These are phyloP conservation scores for Horisme vitalbata DNA, from an alignment of 2,888 invertebrate species.

Conservation along the genomic window DNA sequence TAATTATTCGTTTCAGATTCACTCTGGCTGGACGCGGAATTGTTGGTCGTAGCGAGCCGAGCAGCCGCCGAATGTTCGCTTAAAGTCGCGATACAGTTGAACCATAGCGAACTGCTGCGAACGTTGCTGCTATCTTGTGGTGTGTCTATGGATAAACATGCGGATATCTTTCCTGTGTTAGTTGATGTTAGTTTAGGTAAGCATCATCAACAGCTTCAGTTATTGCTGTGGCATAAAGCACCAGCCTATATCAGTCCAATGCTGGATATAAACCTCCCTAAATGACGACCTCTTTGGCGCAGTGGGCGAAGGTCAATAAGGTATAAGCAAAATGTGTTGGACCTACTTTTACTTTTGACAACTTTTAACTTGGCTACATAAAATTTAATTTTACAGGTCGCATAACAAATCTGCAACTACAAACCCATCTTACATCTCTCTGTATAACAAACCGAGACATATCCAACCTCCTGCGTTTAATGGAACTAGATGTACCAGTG, in stretches of 20 bases:
- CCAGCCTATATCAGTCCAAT: too few relatives aligned
- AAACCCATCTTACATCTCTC: constrained; percentile 85
- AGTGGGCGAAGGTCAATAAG: too few relatives aligned
- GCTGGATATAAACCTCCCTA: too few relatives aligned
- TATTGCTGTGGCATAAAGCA: too few relatives aligned
- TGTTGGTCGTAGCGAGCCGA: constrained; percentile 89
- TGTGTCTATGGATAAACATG: constrained; percentile 86
- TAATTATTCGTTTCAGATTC: constrained; percentile 70
- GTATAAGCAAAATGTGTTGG: too few relatives aligned
- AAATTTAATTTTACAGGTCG: constrained; percentile 49
- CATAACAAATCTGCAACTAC: constrained; percentile 86
- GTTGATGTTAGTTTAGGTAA: constrained; percentile 68
- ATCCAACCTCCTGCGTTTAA: constrained; percentile 84
- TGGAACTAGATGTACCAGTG: constrained; percentile 85
- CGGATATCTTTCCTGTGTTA: constrained; percentile 61
- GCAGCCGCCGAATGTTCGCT: constrained; percentile 65
- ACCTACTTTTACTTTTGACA: too few relatives aligned
- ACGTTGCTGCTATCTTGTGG: constrained; percentile 91
- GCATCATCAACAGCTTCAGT: too few relatives aligned
- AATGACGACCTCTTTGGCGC: too few relatives aligned
- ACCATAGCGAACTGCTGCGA: constrained; percentile 89
- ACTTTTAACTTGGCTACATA: too few relatives aligned
- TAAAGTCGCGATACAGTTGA: constrained; percentile 87
- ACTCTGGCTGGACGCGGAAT: constrained; percentile 92
- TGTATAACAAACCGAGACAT: constrained; percentile 87